Evolutionary conservation across 2,113 vertebrate genomes (phyloP).

Genomic region (Atrichornis clamosus): DNA sequence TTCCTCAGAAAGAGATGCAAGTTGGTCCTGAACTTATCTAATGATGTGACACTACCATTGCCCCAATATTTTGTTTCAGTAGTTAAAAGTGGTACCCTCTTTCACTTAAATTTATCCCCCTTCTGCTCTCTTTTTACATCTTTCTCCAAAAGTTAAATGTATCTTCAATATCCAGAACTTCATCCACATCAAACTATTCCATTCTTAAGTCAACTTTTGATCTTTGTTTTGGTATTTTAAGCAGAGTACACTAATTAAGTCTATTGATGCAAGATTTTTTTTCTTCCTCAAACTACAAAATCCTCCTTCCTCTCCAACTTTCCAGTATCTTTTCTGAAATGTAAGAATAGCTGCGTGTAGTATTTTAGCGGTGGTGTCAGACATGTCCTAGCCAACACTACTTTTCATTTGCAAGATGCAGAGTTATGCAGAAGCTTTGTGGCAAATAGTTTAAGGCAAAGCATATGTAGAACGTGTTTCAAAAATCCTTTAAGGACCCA

Average conservation of each 20-base stretch:
- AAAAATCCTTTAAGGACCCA: neutral
- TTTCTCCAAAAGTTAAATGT: neutral
- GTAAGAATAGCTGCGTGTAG: neutral
- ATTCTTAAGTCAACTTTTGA: neutral
- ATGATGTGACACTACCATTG: too few relatives aligned
- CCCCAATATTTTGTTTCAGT: neutral
- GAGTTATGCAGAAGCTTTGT: neutral
- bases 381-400: neutral
- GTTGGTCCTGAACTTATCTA: neutral
- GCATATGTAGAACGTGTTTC: neutral
- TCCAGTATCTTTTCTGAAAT: neutral
- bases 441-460: neutral
- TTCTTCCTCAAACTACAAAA: neutral
- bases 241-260: neutral
- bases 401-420: neutral
- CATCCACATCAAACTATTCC: neutral
- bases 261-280: neutral
- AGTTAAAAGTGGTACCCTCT: neutral
- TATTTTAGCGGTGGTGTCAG: neutral
- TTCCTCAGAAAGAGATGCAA: neutral
- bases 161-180: neutral
- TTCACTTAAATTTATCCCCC: neutral
- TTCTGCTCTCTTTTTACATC: neutral
- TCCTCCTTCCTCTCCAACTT: neutral
- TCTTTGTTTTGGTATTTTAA: neutral